Conservation (phyloP, 2,888 invertebrate species). For the Cephus rjabovi region DNA sequence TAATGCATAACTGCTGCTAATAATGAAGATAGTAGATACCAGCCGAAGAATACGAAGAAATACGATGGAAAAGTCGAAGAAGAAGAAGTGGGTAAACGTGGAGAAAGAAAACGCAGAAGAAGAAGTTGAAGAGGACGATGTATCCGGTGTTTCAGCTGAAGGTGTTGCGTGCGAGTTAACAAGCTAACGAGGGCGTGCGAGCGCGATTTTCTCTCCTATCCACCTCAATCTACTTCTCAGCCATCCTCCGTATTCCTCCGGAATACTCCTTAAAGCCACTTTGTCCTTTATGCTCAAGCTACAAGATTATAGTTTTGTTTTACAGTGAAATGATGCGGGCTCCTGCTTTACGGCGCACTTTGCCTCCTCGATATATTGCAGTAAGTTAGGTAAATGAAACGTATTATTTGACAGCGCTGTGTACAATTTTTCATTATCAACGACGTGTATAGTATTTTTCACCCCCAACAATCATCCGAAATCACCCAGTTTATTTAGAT, state of each 20-base stretch:
- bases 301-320: slow-evolving; percentile 4
- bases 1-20: background rate
- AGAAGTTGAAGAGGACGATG: slow-evolving; percentile 45
- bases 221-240: slow-evolving; percentile 64
- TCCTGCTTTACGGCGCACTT: slow-evolving; percentile 39
- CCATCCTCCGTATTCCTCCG: slow-evolving; percentile 43
- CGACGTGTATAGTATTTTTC: too few species aligned
- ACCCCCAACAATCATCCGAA: background rate
- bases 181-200: slow-evolving; percentile 66
- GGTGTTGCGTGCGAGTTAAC: slow-evolving; percentile 67
- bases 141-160: slow-evolving; percentile 65
- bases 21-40: background rate
- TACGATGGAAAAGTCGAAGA: background rate
- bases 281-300: slow-evolving; percentile 27
- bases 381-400: background rate
- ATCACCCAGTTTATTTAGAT: background rate
- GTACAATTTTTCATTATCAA: background rate
- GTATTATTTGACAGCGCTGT: background rate
- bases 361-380: background rate
- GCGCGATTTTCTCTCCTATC: slow-evolving; percentile 67
- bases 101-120: slow-evolving; percentile 24
- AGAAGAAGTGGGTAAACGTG: slow-evolving; percentile 29
- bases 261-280: slow-evolving; percentile 29
- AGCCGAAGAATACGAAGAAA: background rate
- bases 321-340: slow-evolving; percentile 13